A percentile compares a stretch with the other conserved stretches of the same genome.
phyloP scores from a whole-genome alignment of 2,113 vertebrate genomes.

The Carassius carassius region DNA sequence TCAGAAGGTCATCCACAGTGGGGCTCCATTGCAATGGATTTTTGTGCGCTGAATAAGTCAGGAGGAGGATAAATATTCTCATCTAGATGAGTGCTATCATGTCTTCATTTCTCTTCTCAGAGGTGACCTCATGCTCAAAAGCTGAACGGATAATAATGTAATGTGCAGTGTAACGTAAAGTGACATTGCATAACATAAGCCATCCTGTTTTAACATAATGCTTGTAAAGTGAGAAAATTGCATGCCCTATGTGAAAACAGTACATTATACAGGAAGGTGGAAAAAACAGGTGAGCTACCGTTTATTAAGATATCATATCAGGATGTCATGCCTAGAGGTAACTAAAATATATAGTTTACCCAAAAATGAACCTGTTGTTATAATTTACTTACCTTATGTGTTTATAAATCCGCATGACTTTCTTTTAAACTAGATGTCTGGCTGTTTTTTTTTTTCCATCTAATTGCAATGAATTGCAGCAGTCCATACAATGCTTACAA shows the following conservation, averaged over 20 bases:
- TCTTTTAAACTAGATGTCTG: too few species aligned
- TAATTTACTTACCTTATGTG: too few species aligned
- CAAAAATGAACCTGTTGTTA: too few species aligned
- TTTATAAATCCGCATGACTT: too few species aligned
- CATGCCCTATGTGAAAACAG: neutral
- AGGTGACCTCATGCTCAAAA: neutral
- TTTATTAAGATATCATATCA: neutral
- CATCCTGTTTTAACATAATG: neutral
- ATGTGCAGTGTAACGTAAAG: slow-evolving; percentile 13
- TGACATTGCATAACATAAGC: slow-evolving; percentile 1
- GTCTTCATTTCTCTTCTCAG: slow-evolving; percentile 23
- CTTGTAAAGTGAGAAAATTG: slow-evolving; percentile 2
- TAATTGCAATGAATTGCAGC: too few species aligned
- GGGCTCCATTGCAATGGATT: slow-evolving; percentile 42
- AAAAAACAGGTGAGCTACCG: neutral
- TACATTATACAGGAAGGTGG: neutral
- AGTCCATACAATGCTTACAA: too few species aligned
- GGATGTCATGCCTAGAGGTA: too few species aligned
- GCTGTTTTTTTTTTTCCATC: too few species aligned
- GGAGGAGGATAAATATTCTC: slow-evolving; percentile 47
- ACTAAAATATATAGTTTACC: too few species aligned
- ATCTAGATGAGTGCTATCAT: slow-evolving; percentile 37
- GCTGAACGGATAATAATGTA: slow-evolving; percentile 10
- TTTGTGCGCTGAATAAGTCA: slow-evolving; percentile 41
- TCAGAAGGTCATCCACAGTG: slow-evolving; percentile 60